A percentile compares a stretch with the other conserved stretches of the same genome.
These are phyloP conservation scores for Addax nasomaculatus DNA, from an alignment of 2,113 vertebrate species.

Conservation along the genomic window DNA sequence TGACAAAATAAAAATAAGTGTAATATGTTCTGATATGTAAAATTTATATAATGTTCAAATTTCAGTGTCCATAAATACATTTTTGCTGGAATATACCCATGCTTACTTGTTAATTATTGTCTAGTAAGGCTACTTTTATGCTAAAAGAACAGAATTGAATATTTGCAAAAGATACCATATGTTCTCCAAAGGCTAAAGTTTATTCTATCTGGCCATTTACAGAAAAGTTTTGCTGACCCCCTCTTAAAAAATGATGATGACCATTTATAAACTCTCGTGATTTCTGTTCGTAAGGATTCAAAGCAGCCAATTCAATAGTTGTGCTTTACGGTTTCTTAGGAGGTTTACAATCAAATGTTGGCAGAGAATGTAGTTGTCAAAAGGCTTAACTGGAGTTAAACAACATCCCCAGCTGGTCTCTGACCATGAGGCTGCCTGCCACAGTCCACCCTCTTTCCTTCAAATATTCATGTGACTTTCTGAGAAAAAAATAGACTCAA, in stretches of 20 bases:
- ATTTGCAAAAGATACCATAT: background rate
- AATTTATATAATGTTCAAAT: background rate
- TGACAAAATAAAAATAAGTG: background rate
- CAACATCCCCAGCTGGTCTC: fast-evolving
- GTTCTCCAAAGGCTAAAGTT: background rate
- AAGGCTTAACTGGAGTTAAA: background rate
- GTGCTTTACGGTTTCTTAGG: background rate
- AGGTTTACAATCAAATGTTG: background rate
- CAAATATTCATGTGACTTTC: background rate
- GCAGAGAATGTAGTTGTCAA: background rate
- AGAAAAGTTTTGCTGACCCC: background rate
- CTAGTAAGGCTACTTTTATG: background rate
- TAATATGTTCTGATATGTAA: background rate
- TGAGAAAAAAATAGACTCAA: background rate
- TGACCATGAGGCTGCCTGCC: background rate
- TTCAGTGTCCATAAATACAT: background rate
- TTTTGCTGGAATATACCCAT: background rate
- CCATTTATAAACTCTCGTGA: background rate
- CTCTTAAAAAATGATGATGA: background rate
- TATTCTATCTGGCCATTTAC: background rate
- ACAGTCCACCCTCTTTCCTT: background rate
- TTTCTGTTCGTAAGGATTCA: background rate
- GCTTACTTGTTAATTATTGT: background rate
- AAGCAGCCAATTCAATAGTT: background rate
- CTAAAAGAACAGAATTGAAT: background rate